Conservation (phyloP, 2,113 vertebrate genomes). For the Oreochromis niloticus region DNA sequence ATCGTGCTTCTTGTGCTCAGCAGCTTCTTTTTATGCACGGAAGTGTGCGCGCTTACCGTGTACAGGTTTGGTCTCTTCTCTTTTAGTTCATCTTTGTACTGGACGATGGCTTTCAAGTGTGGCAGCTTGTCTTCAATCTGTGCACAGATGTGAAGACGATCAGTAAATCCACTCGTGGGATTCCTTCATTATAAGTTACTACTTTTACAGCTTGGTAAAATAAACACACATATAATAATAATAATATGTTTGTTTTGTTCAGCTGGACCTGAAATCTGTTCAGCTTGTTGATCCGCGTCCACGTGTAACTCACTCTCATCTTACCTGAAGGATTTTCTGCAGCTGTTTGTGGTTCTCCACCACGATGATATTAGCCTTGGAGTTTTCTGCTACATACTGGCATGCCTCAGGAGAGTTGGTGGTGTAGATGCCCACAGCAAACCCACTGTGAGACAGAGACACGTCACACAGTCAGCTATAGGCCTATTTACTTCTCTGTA, state of each 20-base stretch:
- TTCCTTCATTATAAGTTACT: not conserved
- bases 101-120: slow-evolving; percentile 86
- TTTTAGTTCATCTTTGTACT: slow-evolving; percentile 77
- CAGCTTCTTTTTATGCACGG: rapidly evolving
- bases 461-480: not conserved
- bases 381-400: slow-evolving; percentile 80
- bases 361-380: slow-evolving; percentile 80
- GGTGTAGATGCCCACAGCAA: slow-evolving; percentile 90
- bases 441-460: slow-evolving; percentile 69
- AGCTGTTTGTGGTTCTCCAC: slow-evolving; percentile 89
- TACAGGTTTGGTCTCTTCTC: slow-evolving; percentile 80
- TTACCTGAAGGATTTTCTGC: slow-evolving; percentile 89
- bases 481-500: not conserved
- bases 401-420: slow-evolving; percentile 90
- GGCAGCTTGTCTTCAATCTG: slow-evolving; percentile 78
- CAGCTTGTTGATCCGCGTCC: not conserved
- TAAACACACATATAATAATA: not conserved
- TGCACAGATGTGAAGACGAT: not conserved
- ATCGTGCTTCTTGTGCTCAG: not conserved
- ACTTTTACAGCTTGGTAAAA: not conserved
- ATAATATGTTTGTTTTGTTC: not conserved
- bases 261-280: not conserved
- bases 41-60: slow-evolving; percentile 65
- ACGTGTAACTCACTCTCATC: not conserved
- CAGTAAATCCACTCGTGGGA: not conserved